These are phyloP conservation scores for Netelia melanura DNA, from an alignment of 2,888 invertebrate genomes.

Conservation along the genomic window DNA sequence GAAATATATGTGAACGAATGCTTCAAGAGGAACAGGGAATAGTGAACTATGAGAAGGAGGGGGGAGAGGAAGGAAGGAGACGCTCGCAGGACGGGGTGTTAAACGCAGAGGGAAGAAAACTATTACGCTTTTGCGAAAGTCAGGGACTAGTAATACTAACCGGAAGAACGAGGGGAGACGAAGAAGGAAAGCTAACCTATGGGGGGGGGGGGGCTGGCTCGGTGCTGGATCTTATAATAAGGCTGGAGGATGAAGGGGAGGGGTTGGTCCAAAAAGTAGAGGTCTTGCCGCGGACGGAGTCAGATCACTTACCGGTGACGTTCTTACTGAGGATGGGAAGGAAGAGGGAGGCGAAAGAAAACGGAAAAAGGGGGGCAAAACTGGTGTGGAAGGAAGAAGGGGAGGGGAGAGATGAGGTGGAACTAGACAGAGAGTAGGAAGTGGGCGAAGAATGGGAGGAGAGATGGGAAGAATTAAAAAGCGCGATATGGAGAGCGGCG, in stretches of 20 bases:
- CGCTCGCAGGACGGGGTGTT: slow-evolving; percentile 8
- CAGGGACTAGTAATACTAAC: not conserved
- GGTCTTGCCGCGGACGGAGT: slow-evolving; percentile 33
- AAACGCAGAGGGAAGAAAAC: slow-evolving; percentile 15
- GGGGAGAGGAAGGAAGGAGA: not conserved
- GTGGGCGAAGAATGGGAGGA: not conserved
- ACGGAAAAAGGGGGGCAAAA: not conserved
- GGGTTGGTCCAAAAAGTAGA: not conserved
- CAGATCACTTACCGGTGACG: slow-evolving; percentile 50
- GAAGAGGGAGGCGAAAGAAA: not conserved
- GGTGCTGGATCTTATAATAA: slow-evolving; percentile 36
- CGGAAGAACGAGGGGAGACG: slow-evolving; percentile 12
- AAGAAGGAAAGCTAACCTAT: not conserved
- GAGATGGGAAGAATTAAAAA: slow-evolving; percentile 1
- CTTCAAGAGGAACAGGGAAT: slow-evolving; percentile 12
- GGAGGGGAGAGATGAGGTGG: not conserved
- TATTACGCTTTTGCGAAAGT: slow-evolving; percentile 14
- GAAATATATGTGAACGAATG: slow-evolving; percentile 36
- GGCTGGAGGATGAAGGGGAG: not conserved
- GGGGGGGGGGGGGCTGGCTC: slow-evolving; percentile 1
- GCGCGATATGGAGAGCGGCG: not conserved
- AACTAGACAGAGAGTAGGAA: not conserved
- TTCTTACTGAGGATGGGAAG: not conserved
- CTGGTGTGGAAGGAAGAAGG: not conserved
- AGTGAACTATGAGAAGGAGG: slow-evolving; percentile 13